phyloP scores from a whole-genome alignment of 2,888 invertebrate species.

The Tanypteryx hageni region DNA sequence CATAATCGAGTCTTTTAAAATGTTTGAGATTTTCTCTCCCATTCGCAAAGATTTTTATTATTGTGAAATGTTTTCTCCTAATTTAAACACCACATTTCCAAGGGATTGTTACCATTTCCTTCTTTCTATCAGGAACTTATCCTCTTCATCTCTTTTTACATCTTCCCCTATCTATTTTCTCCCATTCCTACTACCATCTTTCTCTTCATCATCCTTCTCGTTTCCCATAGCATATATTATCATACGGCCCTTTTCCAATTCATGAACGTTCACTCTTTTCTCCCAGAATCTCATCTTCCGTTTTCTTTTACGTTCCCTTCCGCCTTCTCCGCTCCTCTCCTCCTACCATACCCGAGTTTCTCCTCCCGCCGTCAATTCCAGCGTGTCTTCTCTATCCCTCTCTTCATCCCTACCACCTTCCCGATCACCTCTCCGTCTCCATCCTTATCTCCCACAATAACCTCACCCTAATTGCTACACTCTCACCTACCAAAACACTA shows the following conservation, averaged over 20 bases:
- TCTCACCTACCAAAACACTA: slow-evolving; percentile 34
- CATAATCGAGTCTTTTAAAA: too few species aligned
- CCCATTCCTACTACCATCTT: neutral
- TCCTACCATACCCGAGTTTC: neutral
- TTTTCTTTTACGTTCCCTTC: too few species aligned
- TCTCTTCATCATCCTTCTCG: too few species aligned
- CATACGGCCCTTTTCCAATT: too few species aligned
- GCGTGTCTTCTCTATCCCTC: slow-evolving; percentile 17
- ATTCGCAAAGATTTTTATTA: too few species aligned
- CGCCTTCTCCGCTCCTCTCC: neutral
- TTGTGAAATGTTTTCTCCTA: too few species aligned
- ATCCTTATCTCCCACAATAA: slow-evolving; percentile 53
- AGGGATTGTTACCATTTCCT: too few species aligned
- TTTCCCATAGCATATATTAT: too few species aligned
- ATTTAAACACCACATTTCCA: too few species aligned
- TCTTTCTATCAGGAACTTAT: too few species aligned
- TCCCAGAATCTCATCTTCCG: neutral
- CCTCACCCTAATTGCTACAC: slow-evolving; percentile 48
- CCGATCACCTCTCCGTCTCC: neutral
- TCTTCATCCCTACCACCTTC: slow-evolving; percentile 30
- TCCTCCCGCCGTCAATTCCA: neutral
- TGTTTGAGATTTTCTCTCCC: too few species aligned
- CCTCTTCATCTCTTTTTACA: neutral
- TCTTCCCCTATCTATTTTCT: neutral
- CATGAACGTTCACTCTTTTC: neutral